These are phyloP conservation scores for Heliornis fulica DNA, from an alignment of 2,113 vertebrate genomes.

Conservation along the genomic window DNA sequence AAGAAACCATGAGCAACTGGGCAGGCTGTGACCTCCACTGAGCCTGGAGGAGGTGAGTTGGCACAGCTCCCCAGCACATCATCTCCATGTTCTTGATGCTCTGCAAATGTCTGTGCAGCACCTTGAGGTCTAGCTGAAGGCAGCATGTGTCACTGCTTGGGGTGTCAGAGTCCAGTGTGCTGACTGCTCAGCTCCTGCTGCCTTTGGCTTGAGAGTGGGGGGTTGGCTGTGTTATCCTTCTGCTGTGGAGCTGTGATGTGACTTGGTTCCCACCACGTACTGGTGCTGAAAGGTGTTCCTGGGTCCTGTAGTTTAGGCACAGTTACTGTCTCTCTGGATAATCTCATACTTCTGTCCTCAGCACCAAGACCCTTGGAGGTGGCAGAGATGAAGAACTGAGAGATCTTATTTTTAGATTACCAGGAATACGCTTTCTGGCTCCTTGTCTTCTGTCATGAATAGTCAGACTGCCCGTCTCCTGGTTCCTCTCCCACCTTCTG, in stretches of 20 bases:
- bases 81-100: not conserved
- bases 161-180: not conserved
- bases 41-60: not conserved
- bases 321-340: not conserved
- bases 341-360: not conserved
- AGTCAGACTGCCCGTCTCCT: not conserved
- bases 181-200: not conserved
- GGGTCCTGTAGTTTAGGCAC: not conserved
- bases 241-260: not conserved
- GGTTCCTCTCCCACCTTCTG: not conserved
- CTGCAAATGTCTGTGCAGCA: not conserved
- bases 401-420: not conserved
- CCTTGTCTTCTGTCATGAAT: not conserved
- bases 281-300: not conserved
- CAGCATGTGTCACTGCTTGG: accelerated
- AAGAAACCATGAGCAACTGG: not conserved
- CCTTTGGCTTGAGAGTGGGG: not conserved
- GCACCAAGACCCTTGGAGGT: not conserved
- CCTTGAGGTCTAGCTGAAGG: not conserved
- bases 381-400: not conserved
- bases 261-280: not conserved
- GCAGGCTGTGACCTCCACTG: not conserved
- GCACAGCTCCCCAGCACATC: not conserved
- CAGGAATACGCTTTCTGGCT: not conserved
- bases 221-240: not conserved